Base-by-base conservation (phyloP, 2,113 vertebrate genomes). In the Xiphias gladius region DNA sequence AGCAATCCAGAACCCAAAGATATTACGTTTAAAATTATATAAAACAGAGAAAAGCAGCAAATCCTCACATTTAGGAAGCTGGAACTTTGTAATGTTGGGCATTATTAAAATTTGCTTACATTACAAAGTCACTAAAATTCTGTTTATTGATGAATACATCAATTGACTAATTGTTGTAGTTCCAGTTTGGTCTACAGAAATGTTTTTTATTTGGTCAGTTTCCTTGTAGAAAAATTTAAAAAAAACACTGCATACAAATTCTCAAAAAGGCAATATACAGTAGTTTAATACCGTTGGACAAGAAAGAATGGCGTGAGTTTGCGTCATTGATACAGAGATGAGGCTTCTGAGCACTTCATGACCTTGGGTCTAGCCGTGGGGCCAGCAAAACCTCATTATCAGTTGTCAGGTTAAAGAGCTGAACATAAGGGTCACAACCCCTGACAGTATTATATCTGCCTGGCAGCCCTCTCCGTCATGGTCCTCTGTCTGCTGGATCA, bases 381-480 rank as follows among this genome's bases (percentile, higher is more conserved):
- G 65, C 88, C 67, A 94, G 93, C 80, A 88, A 93, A 91, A 54
- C n/a, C 82, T 95, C 89, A 89, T 95, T 92, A 96, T 94, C 92
- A 91, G 93, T 93, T 91, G 92, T 94, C 93, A 91, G 87, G 81
- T 92, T 89, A 83, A 89, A 92, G 92, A 89, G 93, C 70, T 62
- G 89, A 95, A 87, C 92, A 89, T 72, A 85, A 86, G 67, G 92
- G 94, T 95, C 94, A 83, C 64, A 86, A 88, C 92, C 91, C 91
- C 93, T 91, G 76, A 88, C 76, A 83, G 94, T 94, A 96, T 96
- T 95, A 87, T 89, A 92, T 93, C 91, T 93, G 86, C 78, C 86
- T 68, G 91, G 89, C 89, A 94, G 93, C 93, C 91, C 87, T 86
- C 84, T 95, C 95, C 94, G 93, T 97, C 93, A 95, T 81, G 89